phyloP scores from a whole-genome alignment of 2,113 vertebrate genomes.

The Paratilapia polleni region DNA sequence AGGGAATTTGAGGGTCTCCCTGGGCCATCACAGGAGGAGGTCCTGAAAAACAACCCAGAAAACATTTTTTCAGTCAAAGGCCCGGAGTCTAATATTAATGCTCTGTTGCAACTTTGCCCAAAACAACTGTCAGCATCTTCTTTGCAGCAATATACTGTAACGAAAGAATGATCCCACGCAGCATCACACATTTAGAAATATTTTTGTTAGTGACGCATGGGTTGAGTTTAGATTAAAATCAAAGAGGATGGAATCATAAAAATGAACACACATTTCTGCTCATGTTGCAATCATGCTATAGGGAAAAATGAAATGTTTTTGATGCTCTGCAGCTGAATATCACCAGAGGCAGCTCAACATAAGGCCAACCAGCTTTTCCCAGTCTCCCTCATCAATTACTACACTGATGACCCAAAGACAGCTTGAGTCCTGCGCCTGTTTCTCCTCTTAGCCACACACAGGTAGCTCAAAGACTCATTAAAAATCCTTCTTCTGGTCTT shows the following conservation, averaged over 20 bases:
- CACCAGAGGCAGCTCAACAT: background rate
- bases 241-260: background rate
- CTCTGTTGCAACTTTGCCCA: background rate
- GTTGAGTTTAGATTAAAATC: background rate
- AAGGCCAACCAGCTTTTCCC: constrained; percentile 15
- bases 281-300: background rate
- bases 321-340: background rate
- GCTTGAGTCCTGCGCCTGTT: too few species aligned
- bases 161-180: background rate
- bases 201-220: background rate
- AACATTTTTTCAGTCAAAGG: background rate
- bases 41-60: background rate
- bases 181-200: background rate
- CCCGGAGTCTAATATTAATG: background rate
- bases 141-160: background rate
- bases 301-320: background rate
- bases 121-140: background rate
- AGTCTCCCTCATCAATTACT: constrained; percentile 47
- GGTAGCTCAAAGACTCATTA: constrained; percentile 50
- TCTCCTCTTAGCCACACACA: background rate
- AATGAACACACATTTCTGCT: background rate
- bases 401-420: constrained; percentile 6
- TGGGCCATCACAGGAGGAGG: background rate
- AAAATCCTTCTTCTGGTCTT: constrained; percentile 9
- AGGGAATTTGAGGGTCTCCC: background rate